phyloP scores from a whole-genome alignment of 2,113 vertebrate genomes.

The Rutilus rutilus region DNA sequence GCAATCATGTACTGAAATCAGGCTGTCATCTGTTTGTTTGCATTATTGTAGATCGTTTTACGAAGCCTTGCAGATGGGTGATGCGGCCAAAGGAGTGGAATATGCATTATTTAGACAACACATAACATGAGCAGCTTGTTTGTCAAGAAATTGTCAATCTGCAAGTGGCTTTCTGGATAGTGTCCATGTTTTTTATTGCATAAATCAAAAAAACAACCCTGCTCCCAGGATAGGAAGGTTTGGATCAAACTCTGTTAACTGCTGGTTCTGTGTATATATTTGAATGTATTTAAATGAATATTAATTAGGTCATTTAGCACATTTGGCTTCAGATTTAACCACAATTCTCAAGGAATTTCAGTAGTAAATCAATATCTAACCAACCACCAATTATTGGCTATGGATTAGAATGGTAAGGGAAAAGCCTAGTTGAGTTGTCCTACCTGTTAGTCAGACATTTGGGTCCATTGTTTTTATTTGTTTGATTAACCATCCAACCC shows the following conservation, averaged over 20 bases:
- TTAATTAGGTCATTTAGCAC: not conserved
- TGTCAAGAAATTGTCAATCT: conserved; percentile 3
- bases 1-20: conserved; percentile 61
- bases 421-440: not conserved
- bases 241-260: not conserved
- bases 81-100: conserved; percentile 66
- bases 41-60: conserved; percentile 58
- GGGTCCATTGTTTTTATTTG: not conserved
- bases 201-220: not conserved
- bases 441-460: not conserved
- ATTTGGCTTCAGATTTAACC: not conserved
- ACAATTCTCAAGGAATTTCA: not conserved
- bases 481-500: conserved; percentile 69
- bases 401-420: not conserved
- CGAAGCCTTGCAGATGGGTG: conserved; percentile 40
- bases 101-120: conserved; percentile 58
- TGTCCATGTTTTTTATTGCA: not conserved
- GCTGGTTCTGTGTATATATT: not conserved
- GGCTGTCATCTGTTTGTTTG: conserved; percentile 61
- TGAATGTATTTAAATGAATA: not conserved
- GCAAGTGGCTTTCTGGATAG: not conserved
- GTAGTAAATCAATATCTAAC: not conserved
- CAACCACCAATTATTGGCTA: not conserved
- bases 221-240: not conserved
- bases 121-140: conserved; percentile 57